phyloP scores from a whole-genome alignment of 2,888 invertebrate species.

The Limulus polyphemus region DNA sequence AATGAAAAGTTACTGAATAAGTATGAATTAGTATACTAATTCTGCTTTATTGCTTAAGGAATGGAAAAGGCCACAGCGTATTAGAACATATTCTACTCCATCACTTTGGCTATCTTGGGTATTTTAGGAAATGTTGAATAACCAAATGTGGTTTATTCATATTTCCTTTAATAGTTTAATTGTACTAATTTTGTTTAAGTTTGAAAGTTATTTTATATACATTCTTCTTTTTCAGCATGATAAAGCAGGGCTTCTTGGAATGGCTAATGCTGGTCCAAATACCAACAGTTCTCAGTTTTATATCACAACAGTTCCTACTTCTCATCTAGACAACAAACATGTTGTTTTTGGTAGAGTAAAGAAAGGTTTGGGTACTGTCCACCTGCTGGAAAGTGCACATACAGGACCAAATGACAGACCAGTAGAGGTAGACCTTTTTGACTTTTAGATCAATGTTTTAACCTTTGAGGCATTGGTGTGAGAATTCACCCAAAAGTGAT shows the following conservation, averaged over 20 bases:
- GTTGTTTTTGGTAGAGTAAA: conserved; percentile 35
- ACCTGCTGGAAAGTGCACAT: conserved; percentile 15
- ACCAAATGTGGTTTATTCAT: background rate
- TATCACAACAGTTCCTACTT: conserved; percentile 32
- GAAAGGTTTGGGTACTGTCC: conserved; percentile 32
- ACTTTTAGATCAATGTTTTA: no score
- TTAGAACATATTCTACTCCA: no score
- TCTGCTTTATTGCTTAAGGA: no score
- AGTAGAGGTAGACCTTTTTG: conserved; percentile 13
- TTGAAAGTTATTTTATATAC: background rate
- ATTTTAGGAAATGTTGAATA: no score
- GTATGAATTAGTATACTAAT: no score
- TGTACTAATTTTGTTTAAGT: background rate
- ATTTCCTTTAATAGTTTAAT: background rate
- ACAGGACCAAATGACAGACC: conserved; percentile 20
- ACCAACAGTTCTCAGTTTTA: conserved; percentile 38
- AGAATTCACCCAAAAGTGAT: no score
- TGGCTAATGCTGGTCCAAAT: conserved; percentile 36
- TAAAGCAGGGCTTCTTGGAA: conserved; percentile 33
- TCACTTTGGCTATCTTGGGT: no score
- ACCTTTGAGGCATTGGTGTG: no score
- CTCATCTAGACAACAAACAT: conserved; percentile 34
- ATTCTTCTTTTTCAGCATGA: conserved; percentile 31
- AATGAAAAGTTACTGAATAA: no score
- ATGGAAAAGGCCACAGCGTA: no score